Evolutionary conservation across 2,797 vertebrate species (phyloP).

Genomic region (Pangasius mekongensis): DNA sequence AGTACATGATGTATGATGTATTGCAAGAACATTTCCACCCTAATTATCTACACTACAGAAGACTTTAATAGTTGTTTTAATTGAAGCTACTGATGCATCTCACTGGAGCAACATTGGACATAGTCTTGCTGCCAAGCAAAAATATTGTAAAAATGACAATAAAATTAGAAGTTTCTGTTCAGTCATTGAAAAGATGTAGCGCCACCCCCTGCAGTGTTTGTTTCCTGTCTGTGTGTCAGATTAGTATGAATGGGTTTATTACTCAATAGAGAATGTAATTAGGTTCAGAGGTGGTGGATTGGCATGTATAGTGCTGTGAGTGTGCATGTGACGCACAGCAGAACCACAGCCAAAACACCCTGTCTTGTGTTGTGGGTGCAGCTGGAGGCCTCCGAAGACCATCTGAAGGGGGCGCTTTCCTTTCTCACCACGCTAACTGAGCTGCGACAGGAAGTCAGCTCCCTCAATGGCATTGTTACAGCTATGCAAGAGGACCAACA

Average conservation of each 20-base stretch:
- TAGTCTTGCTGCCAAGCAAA: not conserved
- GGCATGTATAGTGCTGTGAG: slow-evolving; percentile 9
- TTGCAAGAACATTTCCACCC: not conserved
- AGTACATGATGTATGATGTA: not conserved
- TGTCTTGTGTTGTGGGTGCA: slow-evolving; percentile 95
- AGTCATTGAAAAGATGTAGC: not conserved
- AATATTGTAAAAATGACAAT: not conserved
- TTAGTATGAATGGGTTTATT: not conserved
- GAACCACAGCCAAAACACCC: slow-evolving; percentile 71
- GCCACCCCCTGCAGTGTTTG: not conserved
- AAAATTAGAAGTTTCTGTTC: not conserved
- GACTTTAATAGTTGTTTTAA: not conserved
- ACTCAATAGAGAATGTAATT: not conserved
- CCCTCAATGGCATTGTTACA: slow-evolving; percentile 73
- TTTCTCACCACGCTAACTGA: slow-evolving; percentile 75
- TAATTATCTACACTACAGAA: not conserved
- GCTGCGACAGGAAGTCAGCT: slow-evolving; percentile 81
- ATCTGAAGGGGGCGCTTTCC: slow-evolving; percentile 78
- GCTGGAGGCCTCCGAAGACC: slow-evolving; percentile 85
- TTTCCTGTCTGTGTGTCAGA: not conserved
- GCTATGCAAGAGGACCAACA: slow-evolving; percentile 78
- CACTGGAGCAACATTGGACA: not conserved
- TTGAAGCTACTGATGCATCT: not conserved
- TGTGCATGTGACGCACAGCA: slow-evolving; percentile 46
- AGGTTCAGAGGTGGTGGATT: not conserved